phyloP scores from a whole-genome alignment of 2,797 vertebrate genomes.

The Smutsia temminckii region DNA sequence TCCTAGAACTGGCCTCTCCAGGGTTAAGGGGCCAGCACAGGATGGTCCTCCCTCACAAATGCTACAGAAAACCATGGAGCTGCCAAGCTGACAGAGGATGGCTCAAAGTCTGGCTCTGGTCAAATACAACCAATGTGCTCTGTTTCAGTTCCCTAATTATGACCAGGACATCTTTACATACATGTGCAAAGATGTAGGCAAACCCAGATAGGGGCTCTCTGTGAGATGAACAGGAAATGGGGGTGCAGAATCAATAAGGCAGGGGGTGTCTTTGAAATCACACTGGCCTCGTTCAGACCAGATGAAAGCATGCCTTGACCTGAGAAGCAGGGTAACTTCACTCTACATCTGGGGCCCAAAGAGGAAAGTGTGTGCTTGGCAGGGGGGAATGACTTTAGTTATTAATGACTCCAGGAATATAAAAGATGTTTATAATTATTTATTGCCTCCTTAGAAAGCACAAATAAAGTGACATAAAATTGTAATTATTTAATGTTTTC shows the following conservation, averaged over 20 bases:
- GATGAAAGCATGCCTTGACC: not conserved
- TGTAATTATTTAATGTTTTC: not conserved
- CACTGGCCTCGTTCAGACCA: not conserved
- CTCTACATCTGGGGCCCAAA: not conserved
- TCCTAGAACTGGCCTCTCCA: not conserved
- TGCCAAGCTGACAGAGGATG: not conserved
- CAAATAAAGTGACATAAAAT: not conserved
- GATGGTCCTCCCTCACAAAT: not conserved
- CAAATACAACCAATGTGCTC: not conserved
- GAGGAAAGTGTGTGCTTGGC: too few relatives aligned
- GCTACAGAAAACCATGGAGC: not conserved
- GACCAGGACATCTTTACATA: not conserved
- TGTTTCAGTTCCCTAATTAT: not conserved
- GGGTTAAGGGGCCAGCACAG: not conserved
- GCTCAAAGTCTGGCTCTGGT: too few relatives aligned
- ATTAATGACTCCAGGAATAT: not conserved
- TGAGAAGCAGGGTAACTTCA: not conserved
- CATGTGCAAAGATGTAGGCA: not conserved
- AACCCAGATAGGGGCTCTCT: not conserved
- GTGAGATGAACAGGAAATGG: not conserved
- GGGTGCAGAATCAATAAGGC: not conserved
- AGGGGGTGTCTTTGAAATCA: not conserved
- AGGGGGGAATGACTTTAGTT: not conserved
- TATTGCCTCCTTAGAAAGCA: not conserved
- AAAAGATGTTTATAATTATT: not conserved